Evolutionary conservation across 2,113 vertebrate genomes (phyloP).

Genomic region (Cyprinodon brontotheroides): DNA sequence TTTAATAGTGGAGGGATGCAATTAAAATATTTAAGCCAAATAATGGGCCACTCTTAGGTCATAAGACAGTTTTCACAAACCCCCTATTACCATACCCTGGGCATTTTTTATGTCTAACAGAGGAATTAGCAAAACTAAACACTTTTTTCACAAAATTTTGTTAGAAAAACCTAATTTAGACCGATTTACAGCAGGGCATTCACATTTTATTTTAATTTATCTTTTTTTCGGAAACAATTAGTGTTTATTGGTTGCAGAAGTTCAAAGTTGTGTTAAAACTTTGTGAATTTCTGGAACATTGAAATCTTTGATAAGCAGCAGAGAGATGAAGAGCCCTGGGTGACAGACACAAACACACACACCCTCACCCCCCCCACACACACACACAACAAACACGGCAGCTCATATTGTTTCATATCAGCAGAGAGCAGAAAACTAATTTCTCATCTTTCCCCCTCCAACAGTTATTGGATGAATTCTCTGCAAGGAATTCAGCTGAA

Average conservation of each 20-base stretch:
- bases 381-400: conserved; percentile 57
- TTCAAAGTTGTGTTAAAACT: conserved; percentile 23
- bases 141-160: neutral
- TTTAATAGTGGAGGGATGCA: too few relatives aligned
- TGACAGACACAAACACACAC: conserved; percentile 39
- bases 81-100: too few relatives aligned
- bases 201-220: neutral
- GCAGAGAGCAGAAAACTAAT: conserved; percentile 68
- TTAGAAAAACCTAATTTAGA: neutral
- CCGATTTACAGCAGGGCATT: neutral
- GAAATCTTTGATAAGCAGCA: conserved; percentile 25
- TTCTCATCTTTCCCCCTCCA: conserved; percentile 59
- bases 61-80: too few relatives aligned
- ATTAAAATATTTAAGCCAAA: too few relatives aligned
- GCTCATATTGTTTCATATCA: conserved; percentile 75
- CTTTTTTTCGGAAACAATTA: neutral
- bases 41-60: too few relatives aligned
- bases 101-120: neutral
- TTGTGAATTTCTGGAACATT: conserved; percentile 16
- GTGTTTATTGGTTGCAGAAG: neutral
- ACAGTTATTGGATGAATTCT: conserved; percentile 66
- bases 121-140: neutral
- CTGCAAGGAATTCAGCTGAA: conserved; percentile 57
- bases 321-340: conserved; percentile 25
- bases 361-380: conserved; percentile 25